Conservation (phyloP, 2,888 invertebrate genomes). For the Nephrotoma flavescens region DNA sequence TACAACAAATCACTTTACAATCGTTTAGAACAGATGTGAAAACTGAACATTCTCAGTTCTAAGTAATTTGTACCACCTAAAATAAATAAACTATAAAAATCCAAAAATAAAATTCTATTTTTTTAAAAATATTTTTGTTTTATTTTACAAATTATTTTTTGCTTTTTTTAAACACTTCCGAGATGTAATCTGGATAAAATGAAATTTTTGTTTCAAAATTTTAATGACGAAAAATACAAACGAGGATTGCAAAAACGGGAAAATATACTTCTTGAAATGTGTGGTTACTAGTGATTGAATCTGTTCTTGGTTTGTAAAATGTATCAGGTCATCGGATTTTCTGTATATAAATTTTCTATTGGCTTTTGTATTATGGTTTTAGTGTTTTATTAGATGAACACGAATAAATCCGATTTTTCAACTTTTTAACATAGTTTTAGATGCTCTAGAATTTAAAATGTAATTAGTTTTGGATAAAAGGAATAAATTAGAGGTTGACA, state of each 20-base stretch:
- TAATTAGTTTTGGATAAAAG: background rate
- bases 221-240: background rate
- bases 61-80: background rate
- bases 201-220: background rate
- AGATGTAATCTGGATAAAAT: background rate
- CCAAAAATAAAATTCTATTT: background rate
- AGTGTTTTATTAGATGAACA: background rate
- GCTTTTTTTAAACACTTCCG: background rate
- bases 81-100: background rate
- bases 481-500: conserved; percentile 17
- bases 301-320: background rate
- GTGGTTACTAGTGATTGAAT: background rate
- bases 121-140: background rate
- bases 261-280: background rate
- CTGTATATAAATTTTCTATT: background rate
- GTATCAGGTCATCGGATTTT: background rate
- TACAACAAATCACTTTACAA: too few relatives aligned
- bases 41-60: background rate
- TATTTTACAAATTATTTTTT: background rate
- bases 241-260: too few relatives aligned
- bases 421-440: conserved; percentile 5
- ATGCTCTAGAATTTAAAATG: background rate
- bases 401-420: background rate
- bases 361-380: background rate
- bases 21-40: background rate